phyloP scores from a whole-genome alignment of 2,797 vertebrate genomes.

The Syngnathus acus region DNA sequence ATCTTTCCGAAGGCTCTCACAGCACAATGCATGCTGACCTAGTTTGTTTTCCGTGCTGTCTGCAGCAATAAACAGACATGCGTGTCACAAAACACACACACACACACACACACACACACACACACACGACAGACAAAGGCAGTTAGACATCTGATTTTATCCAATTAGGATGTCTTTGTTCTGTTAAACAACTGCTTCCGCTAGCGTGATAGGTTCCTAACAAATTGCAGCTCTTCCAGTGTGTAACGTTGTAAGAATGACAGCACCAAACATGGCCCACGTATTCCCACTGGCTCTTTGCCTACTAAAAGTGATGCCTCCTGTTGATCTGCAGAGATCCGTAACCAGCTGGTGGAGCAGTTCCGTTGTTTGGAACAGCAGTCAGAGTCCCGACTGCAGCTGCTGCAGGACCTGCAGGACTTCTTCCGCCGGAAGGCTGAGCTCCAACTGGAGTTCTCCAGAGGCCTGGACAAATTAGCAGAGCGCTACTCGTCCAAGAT shows the following conservation, averaged over 20 bases:
- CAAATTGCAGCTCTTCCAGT: slow-evolving; percentile 19
- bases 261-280: slow-evolving; percentile 20
- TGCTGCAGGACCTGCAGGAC: slow-evolving; percentile 97
- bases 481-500: slow-evolving; percentile 96
- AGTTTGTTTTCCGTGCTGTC: slow-evolving; percentile 68
- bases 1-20: slow-evolving; percentile 44
- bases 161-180: slow-evolving; percentile 43
- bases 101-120: slow-evolving; percentile 9
- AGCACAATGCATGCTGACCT: slow-evolving; percentile 64
- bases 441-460: slow-evolving; percentile 94
- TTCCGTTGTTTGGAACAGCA: slow-evolving; percentile 98
- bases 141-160: slow-evolving; percentile 40
- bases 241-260: slow-evolving; percentile 8
- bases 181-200: slow-evolving; percentile 23
- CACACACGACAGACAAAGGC: slow-evolving; percentile 31
- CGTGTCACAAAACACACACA: slow-evolving; percentile 40
- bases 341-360: slow-evolving; percentile 93
- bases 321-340: slow-evolving; percentile 79
- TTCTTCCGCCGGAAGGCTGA: slow-evolving; percentile 97
- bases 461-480: slow-evolving; percentile 92
- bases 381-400: slow-evolving; percentile 89
- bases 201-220: slow-evolving; percentile 12
- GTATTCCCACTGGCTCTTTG: slow-evolving; percentile 5
- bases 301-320: slow-evolving; percentile 28
- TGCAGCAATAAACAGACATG: slow-evolving; percentile 64